Base-by-base conservation (phyloP, 2,113 vertebrate species). In the Micromys minutus region DNA sequence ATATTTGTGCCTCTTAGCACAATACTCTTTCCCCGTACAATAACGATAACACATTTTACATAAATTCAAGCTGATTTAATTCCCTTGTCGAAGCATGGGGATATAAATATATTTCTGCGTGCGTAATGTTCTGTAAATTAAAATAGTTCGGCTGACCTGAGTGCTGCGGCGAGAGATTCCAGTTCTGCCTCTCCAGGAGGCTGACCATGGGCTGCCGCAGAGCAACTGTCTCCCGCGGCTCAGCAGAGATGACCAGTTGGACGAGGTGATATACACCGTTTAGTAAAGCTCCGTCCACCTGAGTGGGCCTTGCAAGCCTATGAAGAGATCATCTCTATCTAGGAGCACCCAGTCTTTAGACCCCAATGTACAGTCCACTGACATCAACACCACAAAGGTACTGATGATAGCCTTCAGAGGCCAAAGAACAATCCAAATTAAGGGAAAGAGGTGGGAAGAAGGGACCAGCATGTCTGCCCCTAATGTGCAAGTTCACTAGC, bases 11-110 rank as follows among this genome's bases (percentile, higher is more conserved):
- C 95, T 96, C 94, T 39, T 83, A 90, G 96, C 15, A 84, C n/a
- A 92, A 94, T 87, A 2, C 65, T 39, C 93, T 47, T 0, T 91
- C 94, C 89, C 95, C 36, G 6, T 22, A 75, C 85, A 15, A 96
- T 96, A 91, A 84, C 0, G 50, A 95, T 93, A 96, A 97, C 94
- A 63, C 98, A 77, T 97, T 97, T 97, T 95, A 94, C 71, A 59
- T 91, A 87, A 79, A 12, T 97, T 97, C 97, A 83, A 94, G 97
- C 94, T 45, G 96, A 97, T 98, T 98, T 97, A 96, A 97, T 97
- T 93, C 87, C 84, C 96, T 88, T 90, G 74, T 77, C 83, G 1
- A 96, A 83, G 94, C 67, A 59, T 67, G 89, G 94, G 59, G 50
- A 86, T 95, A 94, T 65, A 95, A 95, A 97, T 90, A 94, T 90